Evolutionary conservation across 2,113 vertebrate genomes (phyloP).

Genomic region (Myxocyprinus asiaticus): DNA sequence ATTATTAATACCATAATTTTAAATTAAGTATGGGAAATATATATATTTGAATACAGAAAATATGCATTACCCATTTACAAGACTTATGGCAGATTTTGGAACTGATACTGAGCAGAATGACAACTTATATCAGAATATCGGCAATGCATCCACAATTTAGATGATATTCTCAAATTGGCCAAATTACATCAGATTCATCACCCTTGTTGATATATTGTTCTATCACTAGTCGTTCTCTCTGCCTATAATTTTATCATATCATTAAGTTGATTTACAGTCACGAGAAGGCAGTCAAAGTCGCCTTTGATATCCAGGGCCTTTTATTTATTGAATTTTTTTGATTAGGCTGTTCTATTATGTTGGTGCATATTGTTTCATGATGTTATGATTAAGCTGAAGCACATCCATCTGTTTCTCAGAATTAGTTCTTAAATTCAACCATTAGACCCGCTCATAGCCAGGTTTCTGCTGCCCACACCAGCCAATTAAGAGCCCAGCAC

Average conservation of each 20-base stretch:
- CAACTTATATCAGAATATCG: no score
- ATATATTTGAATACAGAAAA: no score
- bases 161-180: no score
- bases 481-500: slow-evolving; percentile 67
- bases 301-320: slow-evolving; percentile 46
- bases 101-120: no score
- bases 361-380: slow-evolving; percentile 60
- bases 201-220: background rate
- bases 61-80: no score
- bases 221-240: background rate
- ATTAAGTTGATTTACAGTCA: slow-evolving; percentile 33
- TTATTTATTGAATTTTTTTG: slow-evolving; percentile 39
- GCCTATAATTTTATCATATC: slow-evolving; percentile 22
- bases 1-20: no score
- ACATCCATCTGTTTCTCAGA: slow-evolving; percentile 71
- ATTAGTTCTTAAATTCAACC: slow-evolving; percentile 56
- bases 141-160: no score
- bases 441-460: slow-evolving; percentile 36
- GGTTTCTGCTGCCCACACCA: slow-evolving; percentile 53
- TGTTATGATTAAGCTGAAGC: slow-evolving; percentile 65
- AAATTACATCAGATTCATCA: background rate
- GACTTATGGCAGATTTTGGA: no score
- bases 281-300: slow-evolving; percentile 15
- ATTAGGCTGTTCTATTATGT: slow-evolving; percentile 60
- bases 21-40: no score